Base-by-base conservation (phyloP, 2,888 invertebrate genomes). In the Pseudanteris insignis region DNA sequence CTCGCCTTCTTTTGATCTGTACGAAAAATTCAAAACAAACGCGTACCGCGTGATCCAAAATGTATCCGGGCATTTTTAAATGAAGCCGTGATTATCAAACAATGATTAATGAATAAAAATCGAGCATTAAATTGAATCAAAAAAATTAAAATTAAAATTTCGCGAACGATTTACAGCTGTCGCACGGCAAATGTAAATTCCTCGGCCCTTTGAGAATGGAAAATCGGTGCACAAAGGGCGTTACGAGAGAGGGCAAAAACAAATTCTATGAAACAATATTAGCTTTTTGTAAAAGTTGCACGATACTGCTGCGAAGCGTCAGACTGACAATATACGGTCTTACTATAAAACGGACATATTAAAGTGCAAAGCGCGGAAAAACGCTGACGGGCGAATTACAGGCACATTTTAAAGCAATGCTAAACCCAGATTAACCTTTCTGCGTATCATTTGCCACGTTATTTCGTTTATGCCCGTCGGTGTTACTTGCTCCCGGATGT, bases 381-480 rank as follows among this genome's bases (percentile, higher is more conserved):
- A 60, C 33, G 54, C 60, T 54, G 54, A 60, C 60, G 43, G 53
- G 33, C 48, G 60, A 60, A 54, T 60, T 60, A 60, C 54, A 33
- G 54, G 48, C 60, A 54, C 54, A 54, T 60, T 60, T 60, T 53
- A 54, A 61, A 54, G 54, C 50, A 13, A 15, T 37, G 54, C 54
- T 61, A 50, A 61, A 48, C 61, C 54, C 33, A 55, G 61, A 61
- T 61, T 61, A 55, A 61, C 50, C 44, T 54, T 54, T 54, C 54
- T 33, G 54, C 53, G 46, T 59, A 59, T 59, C 43, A 53, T 54
- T 54, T 60, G 58, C 57, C 38, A 44, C 53, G 53, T 46, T 26
- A 48, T 57, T 63, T 54, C 53, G 38, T 48, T 54, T 57, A 44
- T 43, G 43, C 43, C 57, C 43, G 28, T 12, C 37, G 48, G 43